phyloP scores from a whole-genome alignment of 2,113 vertebrate species.

The Sturnus vulgaris region DNA sequence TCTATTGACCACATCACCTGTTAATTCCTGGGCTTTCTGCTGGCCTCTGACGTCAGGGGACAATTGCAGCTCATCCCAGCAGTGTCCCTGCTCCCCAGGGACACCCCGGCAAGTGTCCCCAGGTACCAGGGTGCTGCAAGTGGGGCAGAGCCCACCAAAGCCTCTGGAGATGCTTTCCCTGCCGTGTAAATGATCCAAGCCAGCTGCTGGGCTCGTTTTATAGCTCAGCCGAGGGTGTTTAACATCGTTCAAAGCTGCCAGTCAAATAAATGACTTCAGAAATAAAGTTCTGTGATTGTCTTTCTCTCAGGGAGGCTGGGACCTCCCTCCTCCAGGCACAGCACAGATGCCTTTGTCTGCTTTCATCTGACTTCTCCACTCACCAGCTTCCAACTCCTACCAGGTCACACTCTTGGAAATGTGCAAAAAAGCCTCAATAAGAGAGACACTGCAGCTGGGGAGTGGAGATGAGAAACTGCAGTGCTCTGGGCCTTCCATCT shows the following conservation, averaged over 20 bases:
- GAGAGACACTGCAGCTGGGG: not conserved
- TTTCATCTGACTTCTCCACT: not conserved
- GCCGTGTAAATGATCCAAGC: fast-evolving
- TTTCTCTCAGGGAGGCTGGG: not conserved
- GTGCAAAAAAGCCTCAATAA: fast-evolving
- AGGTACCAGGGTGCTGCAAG: not conserved
- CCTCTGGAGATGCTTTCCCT: not conserved
- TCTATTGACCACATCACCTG: not conserved
- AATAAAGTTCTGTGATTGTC: not conserved
- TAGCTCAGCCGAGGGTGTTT: not conserved
- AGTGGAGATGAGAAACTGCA: no score
- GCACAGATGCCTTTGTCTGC: not conserved
- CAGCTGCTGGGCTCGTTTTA: not conserved
- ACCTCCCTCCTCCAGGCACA: not conserved
- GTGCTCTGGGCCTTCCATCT: not conserved
- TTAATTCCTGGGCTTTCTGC: not conserved
- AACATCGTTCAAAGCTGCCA: not conserved
- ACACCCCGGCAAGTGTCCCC: not conserved
- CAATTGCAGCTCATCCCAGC: not conserved
- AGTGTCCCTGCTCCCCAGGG: not conserved
- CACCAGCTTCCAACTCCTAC: not conserved
- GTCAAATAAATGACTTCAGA: not conserved
- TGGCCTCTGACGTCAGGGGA: not conserved
- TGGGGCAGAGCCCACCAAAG: not conserved
- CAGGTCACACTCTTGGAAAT: not conserved